phyloP scores from a whole-genome alignment of 2,888 invertebrate genomes.

The Ichneumoninae sp. region DNA sequence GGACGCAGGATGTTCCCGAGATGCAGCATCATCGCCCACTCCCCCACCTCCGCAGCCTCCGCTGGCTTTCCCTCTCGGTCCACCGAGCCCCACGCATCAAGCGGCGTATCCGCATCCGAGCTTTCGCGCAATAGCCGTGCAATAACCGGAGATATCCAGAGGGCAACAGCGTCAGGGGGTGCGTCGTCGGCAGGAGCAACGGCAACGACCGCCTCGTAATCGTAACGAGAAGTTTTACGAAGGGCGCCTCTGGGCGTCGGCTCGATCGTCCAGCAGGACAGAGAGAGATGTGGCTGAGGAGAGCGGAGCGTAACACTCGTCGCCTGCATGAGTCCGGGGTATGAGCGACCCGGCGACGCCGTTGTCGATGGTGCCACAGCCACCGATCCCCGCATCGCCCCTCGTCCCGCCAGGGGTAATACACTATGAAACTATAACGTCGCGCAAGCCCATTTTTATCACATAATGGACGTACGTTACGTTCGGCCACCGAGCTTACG shows the following conservation, averaged over 20 bases:
- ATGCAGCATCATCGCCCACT: neutral
- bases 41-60: conserved; percentile 5
- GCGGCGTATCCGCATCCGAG: conserved; percentile 1
- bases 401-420: conserved; percentile 52
- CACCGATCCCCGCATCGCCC: neutral
- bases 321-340: conserved; percentile 47
- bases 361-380: conserved; percentile 33
- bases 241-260: conserved; percentile 68
- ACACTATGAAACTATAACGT: conserved; percentile 70
- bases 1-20: conserved; percentile 14
- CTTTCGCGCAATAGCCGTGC: conserved; percentile 32
- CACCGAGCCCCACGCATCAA: conserved; percentile 46
- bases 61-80: conserved; percentile 26
- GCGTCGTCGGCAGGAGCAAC: conserved; percentile 49
- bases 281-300: neutral
- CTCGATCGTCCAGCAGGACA: conserved; percentile 35
- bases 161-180: conserved; percentile 33
- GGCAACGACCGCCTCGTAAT: conserved; percentile 78
- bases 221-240: conserved; percentile 80
- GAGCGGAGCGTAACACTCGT: conserved; percentile 18
- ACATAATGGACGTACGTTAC: conserved; percentile 74
- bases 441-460: conserved; percentile 71
- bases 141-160: conserved; percentile 22
- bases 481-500: conserved; percentile 65
- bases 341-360: conserved; percentile 35